Evolutionary conservation across 2,888 invertebrate genomes (phyloP), one percentile per base, ranked within the genome.

Genomic region (Acrobasis consociella): DNA sequence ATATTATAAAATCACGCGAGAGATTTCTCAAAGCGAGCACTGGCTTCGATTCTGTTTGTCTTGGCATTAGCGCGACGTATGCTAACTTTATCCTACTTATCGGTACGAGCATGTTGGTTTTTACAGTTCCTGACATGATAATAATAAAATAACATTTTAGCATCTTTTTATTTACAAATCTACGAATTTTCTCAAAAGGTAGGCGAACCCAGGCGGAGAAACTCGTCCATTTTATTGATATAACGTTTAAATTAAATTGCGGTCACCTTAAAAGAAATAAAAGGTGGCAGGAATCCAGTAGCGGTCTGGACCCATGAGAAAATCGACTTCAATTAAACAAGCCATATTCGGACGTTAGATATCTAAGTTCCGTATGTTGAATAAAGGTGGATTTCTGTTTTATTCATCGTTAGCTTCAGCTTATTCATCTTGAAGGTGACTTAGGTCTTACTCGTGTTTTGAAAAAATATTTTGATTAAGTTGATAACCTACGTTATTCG

Each of bases 1-100:
- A 81, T 88, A 92, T 91, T 88, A 89, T 89, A 81, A 89, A 85
- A 91, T 91, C 91, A 92, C 91, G 91, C 75, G 83, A 73, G 77
- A 72, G 77, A 81, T 83, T 80, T 82, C 77, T 69, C 78, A 78
- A 76, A 73, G 76, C 73, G 71, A 65, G 72, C 62, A 72, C 75
- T 74, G 69, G 71, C 71, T 74, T 65, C 65, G 76, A 89, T 87
- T 85, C 67, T 88, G 80, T 91, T 91, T 88, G 81, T 70, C 65
- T 70, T 74, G 67, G 72, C 69, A 80, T 91, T 91, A 90, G 85
- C 87, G 73, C 73, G 68, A 56, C 67, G 69, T 78, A 77, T 82
- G 87, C 81, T 87, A 89, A 88, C 87, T 76, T 68, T 88, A 88
- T 89, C 81, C 87, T 85, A 89, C 87, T 87, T 86, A 86, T 87